phyloP scores from a whole-genome alignment of 2,888 invertebrate genomes.

The Chrysodeixis includens region DNA sequence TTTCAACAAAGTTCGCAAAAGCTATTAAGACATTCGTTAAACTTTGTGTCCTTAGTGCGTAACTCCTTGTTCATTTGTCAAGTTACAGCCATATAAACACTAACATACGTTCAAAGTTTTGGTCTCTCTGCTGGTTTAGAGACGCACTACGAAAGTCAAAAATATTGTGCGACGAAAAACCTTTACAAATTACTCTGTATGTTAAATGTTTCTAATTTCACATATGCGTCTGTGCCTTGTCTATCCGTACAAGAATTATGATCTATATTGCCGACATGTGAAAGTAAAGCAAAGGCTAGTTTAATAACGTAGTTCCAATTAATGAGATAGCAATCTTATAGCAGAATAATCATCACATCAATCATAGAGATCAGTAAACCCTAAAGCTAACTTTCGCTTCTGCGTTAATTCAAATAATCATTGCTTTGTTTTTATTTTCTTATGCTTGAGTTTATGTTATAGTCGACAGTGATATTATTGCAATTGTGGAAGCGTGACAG shows the following conservation, averaged over 20 bases:
- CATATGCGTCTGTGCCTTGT: slow-evolving; percentile 1
- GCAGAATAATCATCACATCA: slow-evolving; percentile 39
- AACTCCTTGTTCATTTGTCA: slow-evolving; percentile 11
- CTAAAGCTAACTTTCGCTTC: slow-evolving; percentile 37
- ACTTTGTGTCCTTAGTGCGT: slow-evolving; percentile 28
- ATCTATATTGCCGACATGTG: slow-evolving; percentile 44
- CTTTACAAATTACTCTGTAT: neutral
- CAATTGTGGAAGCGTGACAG: too few relatives aligned
- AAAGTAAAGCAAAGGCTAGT: slow-evolving; percentile 45
- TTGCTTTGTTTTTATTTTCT: slow-evolving; percentile 13
- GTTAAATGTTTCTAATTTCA: neutral
- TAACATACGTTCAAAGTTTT: neutral
- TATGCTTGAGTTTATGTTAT: neutral
- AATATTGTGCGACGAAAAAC: neutral
- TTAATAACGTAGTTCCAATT: slow-evolving; percentile 44
- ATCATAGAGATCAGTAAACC: slow-evolving; percentile 43
- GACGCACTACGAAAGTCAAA: neutral
- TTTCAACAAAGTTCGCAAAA: slow-evolving; percentile 44
- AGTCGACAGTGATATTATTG: too few relatives aligned
- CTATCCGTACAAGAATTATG: neutral
- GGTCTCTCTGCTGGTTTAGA: neutral
- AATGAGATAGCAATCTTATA: slow-evolving; percentile 50
- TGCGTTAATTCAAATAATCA: slow-evolving; percentile 18
- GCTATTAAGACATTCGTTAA: slow-evolving; percentile 46
- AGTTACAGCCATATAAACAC: slow-evolving; percentile 1